Percentiles rank a stretch among this genome's conserved stretches.
These are phyloP conservation scores for Lutjanus erythropterus DNA, from an alignment of 2,113 vertebrate genomes.

Conservation along the genomic window DNA sequence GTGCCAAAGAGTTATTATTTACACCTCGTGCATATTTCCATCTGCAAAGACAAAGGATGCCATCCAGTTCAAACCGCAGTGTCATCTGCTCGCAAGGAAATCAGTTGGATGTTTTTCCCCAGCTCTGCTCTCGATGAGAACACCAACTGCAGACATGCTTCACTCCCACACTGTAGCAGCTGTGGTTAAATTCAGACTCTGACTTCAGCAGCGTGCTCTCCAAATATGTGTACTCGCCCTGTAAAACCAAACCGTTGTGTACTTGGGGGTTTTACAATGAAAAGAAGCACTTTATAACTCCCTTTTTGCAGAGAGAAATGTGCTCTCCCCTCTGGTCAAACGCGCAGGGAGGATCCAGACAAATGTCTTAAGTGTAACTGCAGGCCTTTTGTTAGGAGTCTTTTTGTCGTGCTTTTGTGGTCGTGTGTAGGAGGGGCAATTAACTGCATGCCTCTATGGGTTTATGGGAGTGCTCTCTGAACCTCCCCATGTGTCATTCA, in stretches of 20 bases:
- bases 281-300: conserved; percentile 16
- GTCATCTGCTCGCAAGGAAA: conserved; percentile 56
- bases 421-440: conserved; percentile 25
- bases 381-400: not conserved
- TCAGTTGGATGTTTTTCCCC: conserved; percentile 44
- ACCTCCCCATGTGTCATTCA: conserved; percentile 17
- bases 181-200: conserved; percentile 78
- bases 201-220: conserved; percentile 68
- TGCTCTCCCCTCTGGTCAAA: not conserved
- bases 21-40: conserved; percentile 27
- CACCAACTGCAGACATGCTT: conserved; percentile 69
- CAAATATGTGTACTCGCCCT: conserved; percentile 59
- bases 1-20: conserved; percentile 23
- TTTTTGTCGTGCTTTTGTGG: conserved; percentile 31
- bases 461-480: conserved; percentile 34
- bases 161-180: conserved; percentile 73
- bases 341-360: conserved; percentile 23
- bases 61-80: not conserved
- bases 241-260: conserved; percentile 52
- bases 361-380: conserved; percentile 38
- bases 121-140: conserved; percentile 36
- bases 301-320: conserved; percentile 18
- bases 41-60: conserved; percentile 16
- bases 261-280: conserved; percentile 32
- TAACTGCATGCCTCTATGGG: conserved; percentile 54